These are phyloP conservation scores for Rhynchophorus ferrugineus DNA, from an alignment of 1,140 invertebrate species.

Conservation along the genomic window DNA sequence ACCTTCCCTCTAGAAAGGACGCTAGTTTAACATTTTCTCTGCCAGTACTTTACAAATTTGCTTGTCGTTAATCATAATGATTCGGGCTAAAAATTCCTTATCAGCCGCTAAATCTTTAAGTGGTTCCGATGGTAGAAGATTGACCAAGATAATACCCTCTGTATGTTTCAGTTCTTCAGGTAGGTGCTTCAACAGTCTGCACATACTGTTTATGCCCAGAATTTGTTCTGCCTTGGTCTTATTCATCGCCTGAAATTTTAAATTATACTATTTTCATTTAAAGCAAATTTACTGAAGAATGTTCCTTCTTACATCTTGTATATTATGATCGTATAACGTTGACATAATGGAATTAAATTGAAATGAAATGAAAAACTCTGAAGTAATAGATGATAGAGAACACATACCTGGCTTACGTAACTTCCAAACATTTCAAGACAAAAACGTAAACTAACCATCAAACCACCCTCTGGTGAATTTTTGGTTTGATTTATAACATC, in stretches of 20 bases:
- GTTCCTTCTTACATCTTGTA: too few relatives aligned
- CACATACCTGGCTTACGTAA: too few relatives aligned
- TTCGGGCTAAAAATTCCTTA: conserved; percentile 28
- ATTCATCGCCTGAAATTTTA: conserved; percentile 4
- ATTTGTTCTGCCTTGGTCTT: conserved; percentile 6
- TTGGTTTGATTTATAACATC: conserved; percentile 28
- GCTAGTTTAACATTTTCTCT: conserved; percentile 31
- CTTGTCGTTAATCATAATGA: conserved; percentile 29
- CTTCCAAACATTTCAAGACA: conserved; percentile 30
- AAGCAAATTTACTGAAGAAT: not conserved
- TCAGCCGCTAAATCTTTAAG: conserved; percentile 27
- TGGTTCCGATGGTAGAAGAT: conserved; percentile 24
- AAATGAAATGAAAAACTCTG: too few relatives aligned
- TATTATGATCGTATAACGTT: too few relatives aligned
- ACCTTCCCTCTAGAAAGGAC: too few relatives aligned
- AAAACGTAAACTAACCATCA: conserved; percentile 28
- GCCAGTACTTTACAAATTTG: conserved; percentile 31
- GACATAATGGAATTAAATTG: too few relatives aligned
- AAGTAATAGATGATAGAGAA: too few relatives aligned
- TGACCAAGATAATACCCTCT: conserved; percentile 30
- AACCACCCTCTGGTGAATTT: conserved; percentile 13
- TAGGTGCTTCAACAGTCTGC: conserved; percentile 27
- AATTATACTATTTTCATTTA: not conserved
- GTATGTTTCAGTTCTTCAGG: conserved; percentile 27
- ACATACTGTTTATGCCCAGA: conserved; percentile 17